phyloP scores from a whole-genome alignment of 30 jellyfish, hydroid and myxozoan species.

The Aurelia coerulea region DNA sequence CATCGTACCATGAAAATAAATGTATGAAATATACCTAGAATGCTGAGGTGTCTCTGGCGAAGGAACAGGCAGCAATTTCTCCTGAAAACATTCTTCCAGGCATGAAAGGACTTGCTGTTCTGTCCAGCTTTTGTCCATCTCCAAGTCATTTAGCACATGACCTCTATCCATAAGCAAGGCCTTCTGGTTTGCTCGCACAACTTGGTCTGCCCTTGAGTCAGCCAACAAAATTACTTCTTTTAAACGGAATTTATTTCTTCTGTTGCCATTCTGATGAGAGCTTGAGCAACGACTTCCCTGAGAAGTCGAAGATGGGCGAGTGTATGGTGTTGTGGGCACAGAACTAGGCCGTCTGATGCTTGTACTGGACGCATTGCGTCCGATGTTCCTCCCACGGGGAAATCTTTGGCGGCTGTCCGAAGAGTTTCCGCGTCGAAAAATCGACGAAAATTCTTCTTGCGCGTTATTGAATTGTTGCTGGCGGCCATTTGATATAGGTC shows the following conservation, averaged over 20 bases:
- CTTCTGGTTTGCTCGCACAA: constrained; percentile 10
- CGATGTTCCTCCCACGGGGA: constrained; percentile 5
- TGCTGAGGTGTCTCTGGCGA: not conserved
- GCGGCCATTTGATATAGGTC: too few species aligned
- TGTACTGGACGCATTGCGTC: constrained; percentile 7
- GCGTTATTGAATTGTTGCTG: too few species aligned
- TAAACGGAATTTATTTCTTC: too few species aligned
- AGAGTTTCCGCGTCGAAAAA: too few species aligned
- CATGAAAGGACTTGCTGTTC: constrained; percentile 3
- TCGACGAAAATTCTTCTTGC: too few species aligned
- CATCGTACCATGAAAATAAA: too few species aligned
- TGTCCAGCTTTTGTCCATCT: constrained; percentile 13
- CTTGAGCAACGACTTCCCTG: too few species aligned
- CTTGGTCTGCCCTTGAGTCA: constrained; percentile 6
- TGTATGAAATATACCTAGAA: not conserved
- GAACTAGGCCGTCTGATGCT: constrained; percentile 28
- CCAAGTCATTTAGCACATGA: constrained; percentile 3
- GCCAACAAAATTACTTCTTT: not conserved
- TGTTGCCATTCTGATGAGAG: too few species aligned
- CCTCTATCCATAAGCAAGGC: constrained; percentile 3
- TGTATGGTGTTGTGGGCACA: constrained; percentile 20
- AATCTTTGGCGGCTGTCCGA: too few species aligned
- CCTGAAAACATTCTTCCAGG: constrained; percentile 3
- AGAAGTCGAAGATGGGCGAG: constrained; percentile 14
- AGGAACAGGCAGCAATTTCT: not conserved